A percentile compares a stretch with the other conserved stretches of the same genome.
Evolutionary conservation across 23 tunicate genomes (phyloP).

Genomic region (Corella eumyota): DNA sequence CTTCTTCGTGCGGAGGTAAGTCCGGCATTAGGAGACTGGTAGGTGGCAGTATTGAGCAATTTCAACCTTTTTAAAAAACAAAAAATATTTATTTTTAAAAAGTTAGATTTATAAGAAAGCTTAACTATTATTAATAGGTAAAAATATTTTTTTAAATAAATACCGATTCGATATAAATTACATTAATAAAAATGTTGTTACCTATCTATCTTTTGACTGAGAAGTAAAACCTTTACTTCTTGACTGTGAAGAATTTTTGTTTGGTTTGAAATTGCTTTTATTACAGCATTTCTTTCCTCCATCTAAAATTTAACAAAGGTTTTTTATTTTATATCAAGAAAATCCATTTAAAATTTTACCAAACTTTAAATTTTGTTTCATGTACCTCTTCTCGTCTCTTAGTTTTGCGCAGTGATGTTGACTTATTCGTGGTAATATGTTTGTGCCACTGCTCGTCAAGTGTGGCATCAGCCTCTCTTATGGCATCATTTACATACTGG

Average conservation of each 20-base stretch:
- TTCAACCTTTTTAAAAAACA: no score
- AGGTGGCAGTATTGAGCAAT: no score
- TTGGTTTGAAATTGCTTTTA: slow-evolving; percentile 51
- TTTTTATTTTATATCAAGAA: neutral
- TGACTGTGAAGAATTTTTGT: slow-evolving; percentile 56
- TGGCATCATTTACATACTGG: slow-evolving; percentile 27
- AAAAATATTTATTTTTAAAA: no score
- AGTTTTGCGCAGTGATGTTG: slow-evolving; percentile 17
- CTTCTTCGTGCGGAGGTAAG: no score
- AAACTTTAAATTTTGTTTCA: neutral
- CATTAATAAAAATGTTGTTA: no score
- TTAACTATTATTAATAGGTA: no score
- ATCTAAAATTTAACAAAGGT: slow-evolving; percentile 20
- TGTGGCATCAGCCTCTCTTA: slow-evolving; percentile 30
- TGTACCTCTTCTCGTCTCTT: slow-evolving; percentile 29
- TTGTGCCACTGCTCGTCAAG: slow-evolving; percentile 65
- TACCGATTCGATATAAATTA: no score
- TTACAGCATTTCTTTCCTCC: slow-evolving; percentile 46
- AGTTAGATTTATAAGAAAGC: no score
- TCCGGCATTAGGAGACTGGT: no score
- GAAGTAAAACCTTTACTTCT: slow-evolving; percentile 28
- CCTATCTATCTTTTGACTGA: slow-evolving; percentile 44
- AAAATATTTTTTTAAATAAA: no score
- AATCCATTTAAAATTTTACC: neutral
- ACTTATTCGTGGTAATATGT: slow-evolving; percentile 1